Evolutionary conservation across 2,797 vertebrate genomes (phyloP), one percentile per base, ranked within the genome.

Genomic region (Tiaroga cobitis): DNA sequence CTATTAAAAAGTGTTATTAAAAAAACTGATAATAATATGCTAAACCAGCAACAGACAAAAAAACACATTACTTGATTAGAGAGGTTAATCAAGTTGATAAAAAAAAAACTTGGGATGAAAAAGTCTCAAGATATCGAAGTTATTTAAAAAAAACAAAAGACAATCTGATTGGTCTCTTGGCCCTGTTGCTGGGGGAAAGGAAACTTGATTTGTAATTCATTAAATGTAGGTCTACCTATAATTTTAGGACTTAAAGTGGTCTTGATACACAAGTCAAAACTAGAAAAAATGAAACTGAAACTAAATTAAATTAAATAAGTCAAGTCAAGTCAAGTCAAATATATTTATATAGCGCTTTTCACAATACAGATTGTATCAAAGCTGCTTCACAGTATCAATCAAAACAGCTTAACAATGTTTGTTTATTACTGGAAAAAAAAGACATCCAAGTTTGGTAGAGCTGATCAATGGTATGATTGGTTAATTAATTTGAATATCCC

Each of bases 51-150:
- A 78, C 49, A 56, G 54, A 18, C 56, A 41, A 56, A 49, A 46
- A 68, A 70, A 43, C 43, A 43, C 37, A 37, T 59, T 51, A 59
- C 75, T 77, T 84, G 84, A 87, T 87, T 90, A 87, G 81, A 68
- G 73, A 85, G 86, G 84, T 87, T 90, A 90, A 90, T 89, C 87
- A 81, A 77, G 72, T 81, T 39, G 80, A 19, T 32, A 13, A 2
- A 15, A 18, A 21, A 82, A 61, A 70, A 26, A 49, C 29, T 37
- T 77, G 32, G 56, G 68, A 69, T 61, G 65, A 70, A 76, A 88
- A 63, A 15, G 43, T 87, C 49, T 81, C 29, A 79, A 88, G 82
- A 90, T 84, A 86, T n/a, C 24, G 21, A 83, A 83, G 73, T 80
- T 85, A 78, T 74, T 80, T 68, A 63, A 32, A 78, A 78, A 88